Evolutionary conservation across 2,113 vertebrate genomes (phyloP).

Genomic region (Phrynosoma platyrhinos): DNA sequence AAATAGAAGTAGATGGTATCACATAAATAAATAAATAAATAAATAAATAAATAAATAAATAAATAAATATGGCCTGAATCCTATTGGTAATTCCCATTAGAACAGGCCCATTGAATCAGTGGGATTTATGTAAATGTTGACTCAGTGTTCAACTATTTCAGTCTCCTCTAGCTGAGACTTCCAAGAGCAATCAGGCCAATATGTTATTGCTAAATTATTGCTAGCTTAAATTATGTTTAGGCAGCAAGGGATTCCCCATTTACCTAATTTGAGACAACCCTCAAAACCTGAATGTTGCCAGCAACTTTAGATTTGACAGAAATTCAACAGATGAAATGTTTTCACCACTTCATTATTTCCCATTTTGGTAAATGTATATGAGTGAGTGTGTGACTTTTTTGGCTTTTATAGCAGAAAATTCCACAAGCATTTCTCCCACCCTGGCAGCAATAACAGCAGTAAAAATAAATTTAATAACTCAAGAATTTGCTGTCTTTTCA

Average conservation of each 20-base stretch:
- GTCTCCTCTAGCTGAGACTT: no score
- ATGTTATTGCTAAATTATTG: background rate
- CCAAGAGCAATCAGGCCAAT: background rate
- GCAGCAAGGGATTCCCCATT: background rate
- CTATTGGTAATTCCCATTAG: no score
- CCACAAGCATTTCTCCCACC: background rate
- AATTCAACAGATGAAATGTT: background rate
- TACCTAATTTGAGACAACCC: background rate
- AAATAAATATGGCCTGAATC: no score
- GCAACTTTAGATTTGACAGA: background rate
- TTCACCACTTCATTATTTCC: background rate
- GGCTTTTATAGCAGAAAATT: background rate
- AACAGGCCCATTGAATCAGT: no score
- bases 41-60: no score
- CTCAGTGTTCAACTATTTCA: no score
- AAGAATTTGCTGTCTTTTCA: background rate
- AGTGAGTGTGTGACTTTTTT: background rate
- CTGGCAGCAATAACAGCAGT: background rate
- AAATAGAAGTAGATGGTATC: background rate
- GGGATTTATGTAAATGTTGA: no score
- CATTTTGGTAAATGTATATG: background rate
- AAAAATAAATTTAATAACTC: background rate
- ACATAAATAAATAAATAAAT: no score
- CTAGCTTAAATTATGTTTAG: background rate
- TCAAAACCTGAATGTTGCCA: background rate